Percentiles rank a stretch among this genome's conserved stretches.
These are phyloP conservation scores for Elaphurus davidianus DNA, from an alignment of 2,113 vertebrate genomes.

Conservation along the genomic window DNA sequence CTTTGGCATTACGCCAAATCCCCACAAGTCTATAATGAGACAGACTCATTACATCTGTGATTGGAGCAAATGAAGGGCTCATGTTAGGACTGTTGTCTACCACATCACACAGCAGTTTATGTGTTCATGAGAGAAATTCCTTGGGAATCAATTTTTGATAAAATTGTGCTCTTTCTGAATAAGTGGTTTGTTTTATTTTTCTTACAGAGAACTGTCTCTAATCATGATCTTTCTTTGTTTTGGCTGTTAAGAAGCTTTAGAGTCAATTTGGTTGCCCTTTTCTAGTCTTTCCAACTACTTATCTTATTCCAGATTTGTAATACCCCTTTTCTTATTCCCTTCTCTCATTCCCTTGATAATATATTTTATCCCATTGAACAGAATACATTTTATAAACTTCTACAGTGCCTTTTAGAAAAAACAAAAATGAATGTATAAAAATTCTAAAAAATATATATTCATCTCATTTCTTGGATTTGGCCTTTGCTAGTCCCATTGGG, in stretches of 20 bases:
- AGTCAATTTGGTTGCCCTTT: neutral
- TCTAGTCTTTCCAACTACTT: neutral
- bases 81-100: neutral
- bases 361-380: neutral
- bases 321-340: neutral
- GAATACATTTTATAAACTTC: neutral
- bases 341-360: neutral
- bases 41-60: neutral
- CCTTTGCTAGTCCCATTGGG: neutral
- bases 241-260: conserved; percentile 3
- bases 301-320: neutral
- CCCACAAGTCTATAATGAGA: neutral
- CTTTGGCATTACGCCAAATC: neutral
- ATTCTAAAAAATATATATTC: neutral
- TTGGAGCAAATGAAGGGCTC: neutral
- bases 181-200: conserved; percentile 43
- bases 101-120: neutral
- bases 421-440: neutral
- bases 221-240: conserved; percentile 27
- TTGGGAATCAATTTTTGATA: conserved; percentile 19
- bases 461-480: neutral
- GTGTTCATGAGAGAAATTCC: neutral
- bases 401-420: neutral
- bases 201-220: conserved; percentile 13
- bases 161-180: neutral